These are phyloP conservation scores for Palythoa heliodiscus DNA, from an alignment of 92 coral and sea anemone species.

Conservation along the genomic window DNA sequence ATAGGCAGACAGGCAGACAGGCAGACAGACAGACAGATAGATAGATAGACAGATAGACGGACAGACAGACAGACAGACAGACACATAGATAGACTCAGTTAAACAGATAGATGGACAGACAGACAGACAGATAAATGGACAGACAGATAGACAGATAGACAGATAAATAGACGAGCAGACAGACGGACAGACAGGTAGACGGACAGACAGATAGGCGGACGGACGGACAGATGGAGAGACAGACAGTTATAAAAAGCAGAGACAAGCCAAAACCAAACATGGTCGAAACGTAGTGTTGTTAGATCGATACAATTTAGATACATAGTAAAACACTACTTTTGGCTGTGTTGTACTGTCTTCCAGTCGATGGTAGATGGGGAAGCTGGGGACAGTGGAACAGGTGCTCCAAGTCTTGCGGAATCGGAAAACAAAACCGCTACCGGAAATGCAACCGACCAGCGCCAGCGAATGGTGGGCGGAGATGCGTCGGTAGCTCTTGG, in stretches of 20 bases:
- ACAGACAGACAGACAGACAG: neutral
- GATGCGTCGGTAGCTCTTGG: conserved; percentile 36
- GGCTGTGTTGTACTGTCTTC: neutral
- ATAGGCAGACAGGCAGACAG: neutral
- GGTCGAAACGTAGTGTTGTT: too few relatives aligned
- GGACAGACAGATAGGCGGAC: neutral
- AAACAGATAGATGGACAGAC: neutral
- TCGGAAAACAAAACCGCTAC: conserved; percentile 22
- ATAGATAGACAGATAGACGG: neutral
- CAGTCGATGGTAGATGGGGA: conserved; percentile 7
- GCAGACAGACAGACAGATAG: neutral
- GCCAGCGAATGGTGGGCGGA: conserved; percentile 47
- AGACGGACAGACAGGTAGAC: neutral
- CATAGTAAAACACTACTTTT: neutral
- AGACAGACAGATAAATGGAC: neutral
- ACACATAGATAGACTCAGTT: neutral
- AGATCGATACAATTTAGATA: too few relatives aligned
- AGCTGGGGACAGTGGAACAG: conserved; percentile 2
- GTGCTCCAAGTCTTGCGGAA: conserved; percentile 40
- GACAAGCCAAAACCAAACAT: too few relatives aligned
- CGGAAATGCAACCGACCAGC: conserved; percentile 53
- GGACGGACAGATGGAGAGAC: neutral
- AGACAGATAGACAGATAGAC: neutral
- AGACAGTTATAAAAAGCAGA: neutral
- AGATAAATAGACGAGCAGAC: neutral